Evolutionary conservation across 2,888 invertebrate species (phyloP).

Genomic region (Epinotia demarniana): DNA sequence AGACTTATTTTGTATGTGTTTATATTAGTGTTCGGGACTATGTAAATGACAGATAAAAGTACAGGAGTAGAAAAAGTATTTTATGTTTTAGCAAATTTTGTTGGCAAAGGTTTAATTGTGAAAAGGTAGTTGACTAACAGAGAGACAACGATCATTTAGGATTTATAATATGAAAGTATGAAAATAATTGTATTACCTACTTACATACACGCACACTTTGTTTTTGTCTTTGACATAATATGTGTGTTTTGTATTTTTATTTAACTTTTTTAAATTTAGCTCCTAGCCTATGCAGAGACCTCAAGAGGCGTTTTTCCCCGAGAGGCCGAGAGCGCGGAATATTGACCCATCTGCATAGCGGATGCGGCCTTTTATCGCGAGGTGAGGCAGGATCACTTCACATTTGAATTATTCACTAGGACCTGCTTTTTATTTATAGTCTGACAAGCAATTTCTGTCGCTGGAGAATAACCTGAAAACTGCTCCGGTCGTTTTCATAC

Average conservation of each 20-base stretch:
- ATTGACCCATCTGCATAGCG: slow-evolving; percentile 39
- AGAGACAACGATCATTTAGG: too few relatives aligned
- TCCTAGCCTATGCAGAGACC: slow-evolving; percentile 21
- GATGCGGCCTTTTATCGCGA: slow-evolving; percentile 31
- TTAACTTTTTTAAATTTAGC: not conserved
- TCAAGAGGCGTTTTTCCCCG: not conserved
- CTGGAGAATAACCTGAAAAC: too few relatives aligned
- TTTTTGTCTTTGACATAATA: not conserved
- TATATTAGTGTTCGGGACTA: too few relatives aligned
- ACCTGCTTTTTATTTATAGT: not conserved
- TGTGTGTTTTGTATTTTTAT: not conserved
- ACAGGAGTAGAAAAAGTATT: too few relatives aligned
- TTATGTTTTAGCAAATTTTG: too few relatives aligned
- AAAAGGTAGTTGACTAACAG: too few relatives aligned
- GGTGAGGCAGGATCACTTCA: slow-evolving; percentile 6
- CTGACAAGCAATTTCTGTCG: not conserved
- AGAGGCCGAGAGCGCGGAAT: slow-evolving; percentile 16
- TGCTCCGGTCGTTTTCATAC: too few relatives aligned
- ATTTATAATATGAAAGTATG: too few relatives aligned
- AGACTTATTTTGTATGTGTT: too few relatives aligned
- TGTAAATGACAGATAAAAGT: too few relatives aligned
- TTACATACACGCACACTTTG: too few relatives aligned
- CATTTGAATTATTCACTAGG: slow-evolving; percentile 8
- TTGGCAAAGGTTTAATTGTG: too few relatives aligned
- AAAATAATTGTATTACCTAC: not conserved